Evolutionary conservation across 2,888 invertebrate genomes (phyloP).

Genomic region (Dinocampus coccinellae): DNA sequence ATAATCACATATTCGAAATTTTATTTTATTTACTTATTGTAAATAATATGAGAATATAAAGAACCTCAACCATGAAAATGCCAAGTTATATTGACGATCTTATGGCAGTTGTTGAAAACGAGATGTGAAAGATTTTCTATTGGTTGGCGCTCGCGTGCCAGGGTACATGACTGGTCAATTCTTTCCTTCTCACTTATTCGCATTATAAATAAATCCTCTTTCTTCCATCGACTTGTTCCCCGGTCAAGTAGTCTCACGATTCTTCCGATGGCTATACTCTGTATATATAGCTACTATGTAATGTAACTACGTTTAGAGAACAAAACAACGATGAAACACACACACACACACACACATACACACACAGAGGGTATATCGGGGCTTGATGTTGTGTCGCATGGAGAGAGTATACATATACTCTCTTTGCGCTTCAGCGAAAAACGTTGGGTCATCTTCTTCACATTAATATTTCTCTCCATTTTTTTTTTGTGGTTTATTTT

Average conservation of each 20-base stretch:
- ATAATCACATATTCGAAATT: background rate
- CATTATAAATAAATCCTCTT: constrained; percentile 10
- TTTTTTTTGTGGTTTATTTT: background rate
- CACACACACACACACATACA: too few species aligned
- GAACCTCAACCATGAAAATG: too few species aligned
- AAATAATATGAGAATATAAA: too few species aligned
- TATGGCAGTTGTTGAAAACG: background rate
- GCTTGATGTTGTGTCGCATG: too few species aligned
- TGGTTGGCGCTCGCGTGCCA: constrained; percentile 32
- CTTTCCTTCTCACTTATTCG: constrained; percentile 19
- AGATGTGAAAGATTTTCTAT: constrained; percentile 4
- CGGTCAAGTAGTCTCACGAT: constrained; percentile 50
- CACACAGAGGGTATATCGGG: too few species aligned
- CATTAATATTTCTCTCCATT: background rate
- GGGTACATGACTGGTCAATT: constrained; percentile 29
- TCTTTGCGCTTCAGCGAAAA: constrained; percentile 9
- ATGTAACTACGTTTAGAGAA: constrained; percentile 38
- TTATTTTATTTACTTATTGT: too few species aligned
- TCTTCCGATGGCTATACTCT: constrained; percentile 22
- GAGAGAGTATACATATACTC: too few species aligned
- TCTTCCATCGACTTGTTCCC: constrained; percentile 18
- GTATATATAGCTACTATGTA: constrained; percentile 12
- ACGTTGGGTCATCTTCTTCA: constrained; percentile 4
- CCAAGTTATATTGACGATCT: background rate
- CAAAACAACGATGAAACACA: constrained; percentile 33